These are phyloP conservation scores for Epinephelus fuscoguttatus DNA, from an alignment of 2,113 vertebrate species.

Conservation along the genomic window DNA sequence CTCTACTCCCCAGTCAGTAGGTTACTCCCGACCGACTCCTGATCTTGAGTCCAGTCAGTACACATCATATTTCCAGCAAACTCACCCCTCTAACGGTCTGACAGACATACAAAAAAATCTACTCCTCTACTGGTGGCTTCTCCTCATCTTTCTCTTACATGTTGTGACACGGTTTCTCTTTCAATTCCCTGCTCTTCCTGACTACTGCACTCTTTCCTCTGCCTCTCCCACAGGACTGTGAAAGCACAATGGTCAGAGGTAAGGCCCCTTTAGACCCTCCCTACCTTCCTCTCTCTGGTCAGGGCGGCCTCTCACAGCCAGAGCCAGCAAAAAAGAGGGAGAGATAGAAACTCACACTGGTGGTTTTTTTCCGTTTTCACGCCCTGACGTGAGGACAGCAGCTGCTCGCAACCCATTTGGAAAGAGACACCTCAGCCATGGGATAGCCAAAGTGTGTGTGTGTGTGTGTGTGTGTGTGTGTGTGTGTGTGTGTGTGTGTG, in stretches of 20 bases:
- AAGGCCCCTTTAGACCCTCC: constrained; percentile 72
- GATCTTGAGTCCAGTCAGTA: constrained; percentile 43
- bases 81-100: constrained; percentile 9
- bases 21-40: constrained; percentile 44
- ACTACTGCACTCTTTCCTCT: constrained; percentile 16
- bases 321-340: constrained; percentile 32
- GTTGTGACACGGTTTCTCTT: constrained; percentile 52
- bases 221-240: constrained; percentile 61
- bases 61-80: constrained; percentile 34
- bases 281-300: constrained; percentile 73
- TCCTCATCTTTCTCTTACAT: constrained; percentile 43
- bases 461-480: constrained; percentile 12
- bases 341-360: constrained; percentile 57
- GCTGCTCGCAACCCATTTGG: constrained; percentile 67
- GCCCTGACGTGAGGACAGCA: constrained; percentile 78
- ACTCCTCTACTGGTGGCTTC: constrained; percentile 34
- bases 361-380: constrained; percentile 61
- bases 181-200: constrained; percentile 35
- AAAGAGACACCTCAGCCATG: constrained; percentile 67
- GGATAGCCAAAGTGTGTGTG: not conserved
- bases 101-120: constrained; percentile 11
- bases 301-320: constrained; percentile 67
- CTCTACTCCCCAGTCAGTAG: constrained; percentile 38
- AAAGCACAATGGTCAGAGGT: constrained; percentile 76
- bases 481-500: constrained; percentile 26